Conservation (phyloP, 2,113 vertebrate species). For the Mustelus asterias region DNA sequence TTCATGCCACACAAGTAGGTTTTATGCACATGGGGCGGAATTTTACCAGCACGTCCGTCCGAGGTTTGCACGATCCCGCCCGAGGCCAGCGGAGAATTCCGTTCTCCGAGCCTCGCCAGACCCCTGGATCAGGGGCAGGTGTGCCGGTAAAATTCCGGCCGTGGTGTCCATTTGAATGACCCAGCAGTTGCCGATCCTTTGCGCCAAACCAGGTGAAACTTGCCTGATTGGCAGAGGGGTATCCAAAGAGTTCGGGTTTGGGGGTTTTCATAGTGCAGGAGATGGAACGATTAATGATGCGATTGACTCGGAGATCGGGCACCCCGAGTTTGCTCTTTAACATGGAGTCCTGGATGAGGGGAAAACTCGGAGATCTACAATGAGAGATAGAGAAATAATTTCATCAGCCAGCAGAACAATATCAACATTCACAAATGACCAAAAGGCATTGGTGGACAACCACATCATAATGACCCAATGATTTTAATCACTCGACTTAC, state of each 20-base stretch:
- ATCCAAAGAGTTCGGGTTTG: conserved; percentile 89
- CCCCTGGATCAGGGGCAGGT: too few species aligned
- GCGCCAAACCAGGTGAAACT: background rate
- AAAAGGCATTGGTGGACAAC: background rate
- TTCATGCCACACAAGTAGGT: background rate
- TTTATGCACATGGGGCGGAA: too few species aligned
- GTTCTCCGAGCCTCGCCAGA: too few species aligned
- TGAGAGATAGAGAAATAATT: conserved; percentile 19
- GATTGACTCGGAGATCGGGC: conserved; percentile 83
- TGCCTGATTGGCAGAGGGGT: conserved; percentile 88
- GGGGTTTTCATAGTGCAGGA: conserved; percentile 96
- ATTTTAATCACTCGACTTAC: background rate
- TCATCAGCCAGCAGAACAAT: background rate
- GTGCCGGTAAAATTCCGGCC: too few species aligned
- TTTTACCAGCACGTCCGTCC: too few species aligned
- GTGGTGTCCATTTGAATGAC: background rate
- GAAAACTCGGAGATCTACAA: conserved; percentile 87
- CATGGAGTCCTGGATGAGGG: conserved; percentile 88
- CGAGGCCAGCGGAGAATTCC: too few species aligned
- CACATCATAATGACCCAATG: background rate
- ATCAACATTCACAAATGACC: too few species aligned
- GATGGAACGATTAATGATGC: conserved; percentile 92
- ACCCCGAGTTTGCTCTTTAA: conserved; percentile 88
- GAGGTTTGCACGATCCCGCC: too few species aligned
- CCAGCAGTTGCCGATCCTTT: background rate